phyloP scores from a whole-genome alignment of 2,113 vertebrate species.

The Rallus limicola region DNA sequence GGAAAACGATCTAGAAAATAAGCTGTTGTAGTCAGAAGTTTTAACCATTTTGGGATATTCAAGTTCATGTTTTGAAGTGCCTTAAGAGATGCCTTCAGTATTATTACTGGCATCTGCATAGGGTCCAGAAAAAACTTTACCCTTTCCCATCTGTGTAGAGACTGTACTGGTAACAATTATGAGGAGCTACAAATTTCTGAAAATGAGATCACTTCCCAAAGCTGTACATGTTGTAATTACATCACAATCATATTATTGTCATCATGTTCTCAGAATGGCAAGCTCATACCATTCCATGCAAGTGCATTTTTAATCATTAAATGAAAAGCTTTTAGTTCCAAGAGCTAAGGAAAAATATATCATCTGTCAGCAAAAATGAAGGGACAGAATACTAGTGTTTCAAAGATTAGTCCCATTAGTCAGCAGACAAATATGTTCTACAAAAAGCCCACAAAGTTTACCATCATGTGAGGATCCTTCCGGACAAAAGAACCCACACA shows the following conservation, averaged over 20 bases:
- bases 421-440: background rate
- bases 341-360: background rate
- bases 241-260: constrained; percentile 4
- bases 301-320: constrained; percentile 19
- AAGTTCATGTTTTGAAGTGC: background rate
- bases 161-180: background rate
- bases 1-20: background rate
- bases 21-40: background rate
- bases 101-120: background rate
- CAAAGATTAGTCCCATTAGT: background rate
- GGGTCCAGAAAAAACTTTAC: background rate
- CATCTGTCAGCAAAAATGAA: background rate
- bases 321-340: constrained; percentile 29
- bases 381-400: background rate
- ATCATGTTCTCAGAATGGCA: background rate
- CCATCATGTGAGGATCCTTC: background rate
- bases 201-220: constrained; percentile 46
- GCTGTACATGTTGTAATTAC: background rate
- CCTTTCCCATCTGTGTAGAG: background rate
- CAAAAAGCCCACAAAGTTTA: background rate
- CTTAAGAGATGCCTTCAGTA: background rate
- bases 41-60: background rate
- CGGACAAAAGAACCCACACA: background rate
- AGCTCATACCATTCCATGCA: background rate
- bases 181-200: background rate